Percentiles rank a stretch among this genome's conserved stretches.
These are phyloP conservation scores for Cassiopea xamachana DNA, from an alignment of 30 jellyfish, hydroid and myxozoan species.

Conservation along the genomic window DNA sequence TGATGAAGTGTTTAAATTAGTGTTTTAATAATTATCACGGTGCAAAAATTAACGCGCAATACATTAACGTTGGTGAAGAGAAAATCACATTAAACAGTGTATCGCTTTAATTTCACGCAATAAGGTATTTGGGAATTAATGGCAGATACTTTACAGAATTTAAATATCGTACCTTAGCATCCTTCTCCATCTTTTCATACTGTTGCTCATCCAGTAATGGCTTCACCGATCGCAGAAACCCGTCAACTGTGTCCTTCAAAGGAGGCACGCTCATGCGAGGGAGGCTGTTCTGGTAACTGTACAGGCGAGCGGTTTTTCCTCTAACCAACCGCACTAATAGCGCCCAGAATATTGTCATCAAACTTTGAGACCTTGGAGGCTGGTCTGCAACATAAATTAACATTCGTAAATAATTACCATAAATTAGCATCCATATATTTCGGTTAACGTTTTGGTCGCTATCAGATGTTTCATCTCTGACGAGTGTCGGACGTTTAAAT, in stretches of 20 bases:
- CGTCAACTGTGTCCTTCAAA: constrained; percentile 75
- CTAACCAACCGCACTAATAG: constrained; percentile 84
- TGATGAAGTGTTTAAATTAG: too few species aligned
- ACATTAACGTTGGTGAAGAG: too few species aligned
- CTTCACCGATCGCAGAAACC: constrained; percentile 78
- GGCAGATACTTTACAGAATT: too few species aligned
- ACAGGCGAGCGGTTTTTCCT: constrained; percentile 88
- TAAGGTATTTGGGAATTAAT: too few species aligned
- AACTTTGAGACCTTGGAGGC: constrained; percentile 96
- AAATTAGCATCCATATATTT: background rate
- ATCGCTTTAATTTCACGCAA: too few species aligned
- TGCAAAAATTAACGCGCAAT: too few species aligned
- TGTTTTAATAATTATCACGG: too few species aligned
- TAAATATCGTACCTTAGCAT: constrained; percentile 72
- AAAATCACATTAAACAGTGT: too few species aligned
- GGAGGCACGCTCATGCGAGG: constrained; percentile 97
- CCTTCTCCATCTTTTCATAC: constrained; percentile 80
- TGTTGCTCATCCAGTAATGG: constrained; percentile 75
- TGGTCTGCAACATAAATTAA: constrained; percentile 56
- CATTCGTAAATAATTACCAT: background rate
- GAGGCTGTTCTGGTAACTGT: constrained; percentile 87
- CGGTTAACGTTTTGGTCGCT: too few species aligned
- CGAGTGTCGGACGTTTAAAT: too few species aligned
- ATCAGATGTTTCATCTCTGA: too few species aligned
- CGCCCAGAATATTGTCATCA: constrained; percentile 83